These are phyloP conservation scores for Lasiurus borealis DNA, from an alignment of 2,113 vertebrate species.

Conservation along the genomic window DNA sequence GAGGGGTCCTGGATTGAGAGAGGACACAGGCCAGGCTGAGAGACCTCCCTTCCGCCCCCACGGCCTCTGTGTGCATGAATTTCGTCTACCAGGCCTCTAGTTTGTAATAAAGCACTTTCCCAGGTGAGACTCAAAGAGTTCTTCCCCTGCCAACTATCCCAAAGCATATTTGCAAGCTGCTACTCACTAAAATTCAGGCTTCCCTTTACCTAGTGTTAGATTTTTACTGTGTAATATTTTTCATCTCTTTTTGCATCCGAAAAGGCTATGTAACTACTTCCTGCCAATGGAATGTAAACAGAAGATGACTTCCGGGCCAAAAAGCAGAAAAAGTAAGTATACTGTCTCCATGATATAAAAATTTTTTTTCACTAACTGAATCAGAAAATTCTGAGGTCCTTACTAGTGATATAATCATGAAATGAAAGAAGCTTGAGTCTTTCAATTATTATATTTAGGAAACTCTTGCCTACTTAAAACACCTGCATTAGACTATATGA, in stretches of 20 bases:
- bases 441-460: background rate
- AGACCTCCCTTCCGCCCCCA: too few relatives aligned
- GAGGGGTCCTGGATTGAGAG: too few relatives aligned
- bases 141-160: background rate
- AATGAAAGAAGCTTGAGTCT: background rate
- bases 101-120: background rate
- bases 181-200: background rate
- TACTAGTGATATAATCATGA: background rate
- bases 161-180: background rate
- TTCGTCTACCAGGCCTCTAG: too few relatives aligned
- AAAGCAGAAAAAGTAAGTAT: background rate
- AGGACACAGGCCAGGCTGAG: too few relatives aligned
- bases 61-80: too few relatives aligned
- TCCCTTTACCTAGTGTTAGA: background rate
- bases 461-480: background rate
- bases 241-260: background rate
- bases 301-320: background rate
- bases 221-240: background rate
- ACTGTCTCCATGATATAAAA: background rate
- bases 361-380: background rate
- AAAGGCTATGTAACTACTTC: background rate
- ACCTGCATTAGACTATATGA: background rate
- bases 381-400: background rate
- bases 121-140: background rate
- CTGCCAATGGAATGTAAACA: background rate